These are phyloP conservation scores for Phengaris alcon DNA, from an alignment of 2,888 invertebrate genomes.

Conservation along the genomic window DNA sequence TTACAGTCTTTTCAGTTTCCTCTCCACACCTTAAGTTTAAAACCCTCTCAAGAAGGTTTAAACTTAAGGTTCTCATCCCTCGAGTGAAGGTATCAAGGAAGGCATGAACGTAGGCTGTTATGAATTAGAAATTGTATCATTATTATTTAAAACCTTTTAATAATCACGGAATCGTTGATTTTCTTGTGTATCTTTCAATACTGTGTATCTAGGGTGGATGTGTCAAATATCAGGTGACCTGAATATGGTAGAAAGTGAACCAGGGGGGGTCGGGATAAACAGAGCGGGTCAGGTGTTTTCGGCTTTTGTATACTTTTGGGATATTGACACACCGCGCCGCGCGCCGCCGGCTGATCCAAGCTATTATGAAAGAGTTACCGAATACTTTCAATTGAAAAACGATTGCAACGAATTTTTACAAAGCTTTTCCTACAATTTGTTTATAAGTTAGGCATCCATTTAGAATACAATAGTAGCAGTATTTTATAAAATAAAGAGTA, in stretches of 20 bases:
- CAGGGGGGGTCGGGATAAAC: slow-evolving; percentile 10
- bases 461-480: too few relatives aligned
- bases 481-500: too few relatives aligned
- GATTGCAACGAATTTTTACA: neutral
- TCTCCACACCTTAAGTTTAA: too few relatives aligned
- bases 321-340: neutral
- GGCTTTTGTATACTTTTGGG: slow-evolving; percentile 23
- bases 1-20: too few relatives aligned
- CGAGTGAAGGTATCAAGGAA: too few relatives aligned
- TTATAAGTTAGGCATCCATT: too few relatives aligned
- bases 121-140: too few relatives aligned
- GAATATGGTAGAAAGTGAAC: neutral
- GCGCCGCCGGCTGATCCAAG: slow-evolving; percentile 5
- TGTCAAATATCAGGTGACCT: slow-evolving; percentile 23
- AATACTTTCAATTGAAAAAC: slow-evolving; percentile 10
- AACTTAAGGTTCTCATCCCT: too few relatives aligned
- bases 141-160: too few relatives aligned
- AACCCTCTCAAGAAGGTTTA: too few relatives aligned
- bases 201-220: slow-evolving; percentile 9
- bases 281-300: slow-evolving; percentile 27
- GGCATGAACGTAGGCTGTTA: too few relatives aligned
- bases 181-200: neutral
- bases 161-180: neutral
- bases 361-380: neutral
- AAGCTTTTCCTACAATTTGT: neutral